Evolutionary conservation across 2,888 invertebrate species (phyloP).

Genomic region (Stenchaetothrips biformis): DNA sequence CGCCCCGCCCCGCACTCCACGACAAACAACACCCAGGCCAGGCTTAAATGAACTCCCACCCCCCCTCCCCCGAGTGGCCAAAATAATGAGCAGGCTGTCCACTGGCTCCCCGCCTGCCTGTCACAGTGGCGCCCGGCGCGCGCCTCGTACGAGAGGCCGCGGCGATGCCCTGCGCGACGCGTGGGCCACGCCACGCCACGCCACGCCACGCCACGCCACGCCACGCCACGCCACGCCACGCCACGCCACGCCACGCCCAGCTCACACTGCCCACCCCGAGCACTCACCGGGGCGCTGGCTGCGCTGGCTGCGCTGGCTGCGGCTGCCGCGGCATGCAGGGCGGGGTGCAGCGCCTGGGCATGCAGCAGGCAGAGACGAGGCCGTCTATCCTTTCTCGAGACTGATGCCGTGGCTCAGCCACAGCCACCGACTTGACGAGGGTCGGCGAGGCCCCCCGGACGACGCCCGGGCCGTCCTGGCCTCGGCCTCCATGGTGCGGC

Average conservation of each 20-base stretch:
- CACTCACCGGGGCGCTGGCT: too few species aligned
- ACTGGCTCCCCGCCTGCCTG: not conserved
- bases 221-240: not conserved
- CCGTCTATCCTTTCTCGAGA: too few species aligned
- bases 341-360: too few species aligned
- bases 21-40: not conserved
- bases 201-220: not conserved
- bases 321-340: too few species aligned
- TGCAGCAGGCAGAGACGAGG: too few species aligned
- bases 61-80: not conserved
- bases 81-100: conserved; percentile 9
- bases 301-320: too few species aligned
- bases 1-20: not conserved
- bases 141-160: not conserved
- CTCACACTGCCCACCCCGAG: not conserved
- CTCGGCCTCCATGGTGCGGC: too few species aligned
- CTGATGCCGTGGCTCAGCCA: too few species aligned
- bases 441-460: too few species aligned
- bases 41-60: not conserved
- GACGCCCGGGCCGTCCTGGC: too few species aligned
- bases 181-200: not conserved
- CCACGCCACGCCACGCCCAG: not conserved
- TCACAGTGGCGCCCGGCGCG: not conserved
- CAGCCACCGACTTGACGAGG: too few species aligned
- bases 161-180: not conserved